Evolutionary conservation across 2,888 invertebrate species (phyloP).

Genomic region (Zygothrica quintamaculata): DNA sequence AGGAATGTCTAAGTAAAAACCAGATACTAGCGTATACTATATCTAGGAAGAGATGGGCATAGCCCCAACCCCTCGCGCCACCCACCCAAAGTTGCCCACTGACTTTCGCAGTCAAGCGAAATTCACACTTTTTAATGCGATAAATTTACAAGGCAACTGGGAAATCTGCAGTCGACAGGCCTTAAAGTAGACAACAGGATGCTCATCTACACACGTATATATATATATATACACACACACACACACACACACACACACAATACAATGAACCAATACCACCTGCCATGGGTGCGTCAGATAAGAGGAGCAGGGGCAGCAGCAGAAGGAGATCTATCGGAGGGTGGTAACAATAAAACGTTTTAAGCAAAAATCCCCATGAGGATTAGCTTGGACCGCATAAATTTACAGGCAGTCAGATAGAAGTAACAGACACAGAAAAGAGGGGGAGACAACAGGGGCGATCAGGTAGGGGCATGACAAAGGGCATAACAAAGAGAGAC

Average conservation of each 20-base stretch:
- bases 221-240: too few species aligned
- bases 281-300: slow-evolving; percentile 8
- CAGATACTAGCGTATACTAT: too few species aligned
- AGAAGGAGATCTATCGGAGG: slow-evolving; percentile 20
- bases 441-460: neutral
- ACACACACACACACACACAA: too few species aligned
- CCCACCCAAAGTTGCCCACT: slow-evolving; percentile 1
- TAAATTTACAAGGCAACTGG: slow-evolving; percentile 81
- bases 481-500: neutral
- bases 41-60: too few species aligned
- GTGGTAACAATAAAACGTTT: slow-evolving; percentile 74
- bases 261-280: slow-evolving; percentile 22
- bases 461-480: neutral
- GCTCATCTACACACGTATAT: too few species aligned
- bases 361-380: slow-evolving; percentile 71
- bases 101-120: slow-evolving; percentile 35
- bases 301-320: neutral
- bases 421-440: slow-evolving; percentile 16
- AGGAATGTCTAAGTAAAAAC: too few species aligned
- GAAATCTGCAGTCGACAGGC: slow-evolving; percentile 76
- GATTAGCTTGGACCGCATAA: slow-evolving; percentile 77
- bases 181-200: slow-evolving; percentile 49
- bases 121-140: slow-evolving; percentile 81
- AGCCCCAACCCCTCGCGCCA: neutral
- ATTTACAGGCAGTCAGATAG: slow-evolving; percentile 56